Percentiles rank a stretch among this genome's conserved stretches.
These are phyloP conservation scores for Molossus molossus DNA, from an alignment of 2,797 vertebrate species.

Conservation along the genomic window DNA sequence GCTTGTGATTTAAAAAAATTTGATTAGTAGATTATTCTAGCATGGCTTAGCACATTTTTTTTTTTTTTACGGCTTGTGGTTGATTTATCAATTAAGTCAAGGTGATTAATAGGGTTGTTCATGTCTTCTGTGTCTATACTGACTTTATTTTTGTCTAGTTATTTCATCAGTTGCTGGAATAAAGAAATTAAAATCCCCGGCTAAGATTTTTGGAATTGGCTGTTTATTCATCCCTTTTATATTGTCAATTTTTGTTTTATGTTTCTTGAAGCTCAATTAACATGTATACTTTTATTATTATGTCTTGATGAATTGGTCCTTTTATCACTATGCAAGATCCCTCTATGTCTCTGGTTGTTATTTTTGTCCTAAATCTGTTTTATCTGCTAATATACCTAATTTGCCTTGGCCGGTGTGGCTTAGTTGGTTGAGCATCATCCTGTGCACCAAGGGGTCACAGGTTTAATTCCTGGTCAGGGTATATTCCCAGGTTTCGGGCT, in stretches of 20 bases:
- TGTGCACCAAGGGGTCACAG: no score
- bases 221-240: neutral
- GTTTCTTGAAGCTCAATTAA: neutral
- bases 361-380: no score
- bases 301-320: neutral
- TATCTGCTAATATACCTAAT: no score
- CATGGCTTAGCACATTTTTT: neutral
- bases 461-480: no score
- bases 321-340: neutral
- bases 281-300: neutral
- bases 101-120: neutral
- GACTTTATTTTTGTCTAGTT: neutral
- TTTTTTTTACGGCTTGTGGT: neutral
- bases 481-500: no score
- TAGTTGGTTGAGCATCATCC: no score
- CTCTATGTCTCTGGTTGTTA: neutral
- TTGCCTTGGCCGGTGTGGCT: no score
- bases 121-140: neutral
- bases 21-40: slow-evolving; percentile 29
- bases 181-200: slow-evolving; percentile 14
- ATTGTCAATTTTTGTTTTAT: slow-evolving; percentile 1
- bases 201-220: slow-evolving; percentile 19
- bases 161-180: neutral
- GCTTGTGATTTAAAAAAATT: neutral
- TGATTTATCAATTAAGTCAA: neutral